Evolutionary conservation across 2,113 vertebrate species (phyloP).

Genomic region (Vombatus ursinus): DNA sequence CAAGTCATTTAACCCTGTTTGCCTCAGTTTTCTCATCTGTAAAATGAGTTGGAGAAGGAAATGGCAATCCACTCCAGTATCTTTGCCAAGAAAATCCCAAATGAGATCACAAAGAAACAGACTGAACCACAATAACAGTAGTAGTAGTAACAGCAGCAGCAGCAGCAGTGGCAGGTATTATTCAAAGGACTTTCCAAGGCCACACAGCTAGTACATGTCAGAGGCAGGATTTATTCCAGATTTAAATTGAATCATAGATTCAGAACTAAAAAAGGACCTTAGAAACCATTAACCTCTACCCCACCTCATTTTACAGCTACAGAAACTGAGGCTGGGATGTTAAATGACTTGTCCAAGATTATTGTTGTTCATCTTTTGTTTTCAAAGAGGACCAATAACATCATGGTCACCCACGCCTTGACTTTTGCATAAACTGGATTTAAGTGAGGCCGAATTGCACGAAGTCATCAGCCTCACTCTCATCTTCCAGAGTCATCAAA

Average conservation of each 20-base stretch:
- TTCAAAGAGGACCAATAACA: no score
- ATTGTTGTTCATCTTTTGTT: no score
- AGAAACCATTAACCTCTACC: no score
- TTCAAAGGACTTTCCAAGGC: background rate
- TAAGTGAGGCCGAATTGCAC: no score
- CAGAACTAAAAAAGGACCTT: background rate
- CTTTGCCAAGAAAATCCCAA: background rate
- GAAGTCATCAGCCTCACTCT: no score
- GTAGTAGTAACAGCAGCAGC: background rate
- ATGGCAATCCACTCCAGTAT: background rate
- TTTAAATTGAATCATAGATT: background rate
- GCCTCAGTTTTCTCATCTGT: background rate
- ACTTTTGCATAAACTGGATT: no score
- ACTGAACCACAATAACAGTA: background rate
- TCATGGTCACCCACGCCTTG: no score
- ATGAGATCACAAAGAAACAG: background rate
- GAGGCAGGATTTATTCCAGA: background rate
- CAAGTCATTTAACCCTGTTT: background rate
- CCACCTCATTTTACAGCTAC: no score
- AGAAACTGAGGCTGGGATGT: no score
- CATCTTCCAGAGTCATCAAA: no score
- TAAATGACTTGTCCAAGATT: no score
- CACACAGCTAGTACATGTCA: background rate
- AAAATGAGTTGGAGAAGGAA: background rate
- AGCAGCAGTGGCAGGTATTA: background rate